Conservation (phyloP, 2,797 vertebrate species). For the Staurois parvus region DNA sequence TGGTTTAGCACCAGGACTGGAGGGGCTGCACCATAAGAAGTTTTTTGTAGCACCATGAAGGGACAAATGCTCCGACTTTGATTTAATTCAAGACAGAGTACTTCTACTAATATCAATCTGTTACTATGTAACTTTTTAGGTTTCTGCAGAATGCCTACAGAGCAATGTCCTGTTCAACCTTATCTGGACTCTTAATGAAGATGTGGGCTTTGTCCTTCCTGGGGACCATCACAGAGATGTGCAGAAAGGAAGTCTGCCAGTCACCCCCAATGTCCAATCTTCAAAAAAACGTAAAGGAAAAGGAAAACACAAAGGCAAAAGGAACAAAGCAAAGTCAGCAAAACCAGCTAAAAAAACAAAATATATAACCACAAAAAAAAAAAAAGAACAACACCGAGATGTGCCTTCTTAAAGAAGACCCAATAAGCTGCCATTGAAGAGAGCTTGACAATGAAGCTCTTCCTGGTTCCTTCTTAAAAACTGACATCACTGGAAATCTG, state of each 20-base stretch:
- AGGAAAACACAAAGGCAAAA: constrained; percentile 11
- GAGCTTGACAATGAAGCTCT: neutral
- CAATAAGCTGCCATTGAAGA: neutral
- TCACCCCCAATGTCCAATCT: neutral
- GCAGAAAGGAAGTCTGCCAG: neutral
- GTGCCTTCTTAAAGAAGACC: neutral
- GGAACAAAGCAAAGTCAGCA: neutral
- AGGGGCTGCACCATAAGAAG: neutral
- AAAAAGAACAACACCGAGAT: neutral
- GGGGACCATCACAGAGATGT: neutral
- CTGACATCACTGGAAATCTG: no score
- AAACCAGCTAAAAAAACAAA: neutral
- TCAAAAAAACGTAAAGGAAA: constrained; percentile 8
- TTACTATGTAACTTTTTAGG: constrained; percentile 4
- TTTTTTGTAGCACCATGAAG: neutral
- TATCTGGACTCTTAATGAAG: constrained; percentile 20
- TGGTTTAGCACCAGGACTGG: neutral
- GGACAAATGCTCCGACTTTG: neutral
- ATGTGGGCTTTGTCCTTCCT: neutral
- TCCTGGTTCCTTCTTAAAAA: no score
- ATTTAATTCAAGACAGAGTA: neutral
- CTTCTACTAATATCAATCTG: no score
- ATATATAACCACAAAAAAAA: neutral
- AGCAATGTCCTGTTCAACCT: constrained; percentile 30
- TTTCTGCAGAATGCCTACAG: constrained; percentile 34